phyloP scores from a whole-genome alignment of 2,797 vertebrate species.

The Hoplostethus mediterraneus region DNA sequence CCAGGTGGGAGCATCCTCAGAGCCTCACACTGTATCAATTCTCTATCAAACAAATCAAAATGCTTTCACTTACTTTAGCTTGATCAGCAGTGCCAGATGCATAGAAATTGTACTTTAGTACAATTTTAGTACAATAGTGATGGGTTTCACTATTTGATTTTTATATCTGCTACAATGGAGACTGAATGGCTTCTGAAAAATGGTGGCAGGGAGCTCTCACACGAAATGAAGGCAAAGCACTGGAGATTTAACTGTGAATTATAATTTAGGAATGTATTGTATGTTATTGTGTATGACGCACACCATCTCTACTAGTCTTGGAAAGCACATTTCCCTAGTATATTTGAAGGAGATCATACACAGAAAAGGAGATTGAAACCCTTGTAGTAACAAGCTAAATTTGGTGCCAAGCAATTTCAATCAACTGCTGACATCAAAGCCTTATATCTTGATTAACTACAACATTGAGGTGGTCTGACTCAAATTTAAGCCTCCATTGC shows the following conservation, averaged over 20 bases:
- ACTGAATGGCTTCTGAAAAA: not conserved
- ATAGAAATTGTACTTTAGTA: not conserved
- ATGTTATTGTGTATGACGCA: no score
- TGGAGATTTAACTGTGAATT: no score
- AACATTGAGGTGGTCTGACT: no score
- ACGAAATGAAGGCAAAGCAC: no score
- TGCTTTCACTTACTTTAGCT: conserved; percentile 48
- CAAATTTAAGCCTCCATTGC: not conserved
- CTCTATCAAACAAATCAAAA: conserved; percentile 41
- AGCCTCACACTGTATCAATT: not conserved
- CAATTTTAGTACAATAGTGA: not conserved
- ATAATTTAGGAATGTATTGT: no score
- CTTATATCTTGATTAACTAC: no score
- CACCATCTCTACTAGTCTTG: no score
- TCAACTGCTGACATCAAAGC: not conserved
- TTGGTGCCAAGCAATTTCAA: conserved; percentile 13
- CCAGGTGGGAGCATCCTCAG: conserved; percentile 31
- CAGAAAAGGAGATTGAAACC: not conserved
- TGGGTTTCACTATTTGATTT: not conserved
- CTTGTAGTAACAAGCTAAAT: conserved; percentile 20
- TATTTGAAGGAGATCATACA: no score
- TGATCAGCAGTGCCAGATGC: conserved; percentile 16
- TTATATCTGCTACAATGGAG: not conserved
- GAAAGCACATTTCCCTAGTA: no score
- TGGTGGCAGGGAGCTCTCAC: no score